Evolutionary conservation across 1,140 invertebrate genomes (phyloP).

Genomic region (Aphelenchoides avenae): DNA sequence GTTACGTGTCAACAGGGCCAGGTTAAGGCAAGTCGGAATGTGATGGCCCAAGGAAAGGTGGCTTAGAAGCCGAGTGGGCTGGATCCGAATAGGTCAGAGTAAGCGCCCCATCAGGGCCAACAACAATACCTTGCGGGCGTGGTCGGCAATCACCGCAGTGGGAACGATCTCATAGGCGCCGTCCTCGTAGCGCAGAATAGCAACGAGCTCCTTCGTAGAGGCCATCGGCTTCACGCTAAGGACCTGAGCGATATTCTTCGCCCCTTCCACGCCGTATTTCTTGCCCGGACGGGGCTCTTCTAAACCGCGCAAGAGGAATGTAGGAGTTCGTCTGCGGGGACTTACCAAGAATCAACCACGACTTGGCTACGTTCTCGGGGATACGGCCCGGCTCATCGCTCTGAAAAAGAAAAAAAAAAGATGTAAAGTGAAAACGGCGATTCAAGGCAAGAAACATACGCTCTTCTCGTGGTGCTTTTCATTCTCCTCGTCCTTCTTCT

Average conservation of each 20-base stretch:
- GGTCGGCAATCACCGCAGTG: slow-evolving; percentile 1
- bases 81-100: too few species aligned
- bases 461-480: slow-evolving; percentile 1
- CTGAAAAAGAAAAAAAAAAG: too few species aligned
- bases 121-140: not conserved
- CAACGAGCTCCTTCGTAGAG: slow-evolving; percentile 2
- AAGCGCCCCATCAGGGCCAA: too few species aligned
- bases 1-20: too few species aligned
- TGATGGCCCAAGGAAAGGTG: too few species aligned
- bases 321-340: not conserved
- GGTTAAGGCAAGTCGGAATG: too few species aligned
- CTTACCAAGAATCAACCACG: not conserved
- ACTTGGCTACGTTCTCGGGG: not conserved
- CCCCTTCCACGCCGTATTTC: slow-evolving; percentile 11
- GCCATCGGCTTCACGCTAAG: slow-evolving; percentile 10
- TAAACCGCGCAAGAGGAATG: not conserved
- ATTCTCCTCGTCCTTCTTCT: not conserved
- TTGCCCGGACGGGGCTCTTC: slow-evolving; percentile 8
- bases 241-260: slow-evolving; percentile 7
- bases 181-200: slow-evolving; percentile 8
- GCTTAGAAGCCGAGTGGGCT: too few species aligned
- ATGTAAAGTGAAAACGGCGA: too few species aligned
- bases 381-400: not conserved
- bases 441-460: not conserved
- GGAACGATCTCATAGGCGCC: slow-evolving; percentile 15